These are phyloP conservation scores for Rhizoglyphus robini DNA, from an alignment of 1,140 invertebrate species.

Conservation along the genomic window DNA sequence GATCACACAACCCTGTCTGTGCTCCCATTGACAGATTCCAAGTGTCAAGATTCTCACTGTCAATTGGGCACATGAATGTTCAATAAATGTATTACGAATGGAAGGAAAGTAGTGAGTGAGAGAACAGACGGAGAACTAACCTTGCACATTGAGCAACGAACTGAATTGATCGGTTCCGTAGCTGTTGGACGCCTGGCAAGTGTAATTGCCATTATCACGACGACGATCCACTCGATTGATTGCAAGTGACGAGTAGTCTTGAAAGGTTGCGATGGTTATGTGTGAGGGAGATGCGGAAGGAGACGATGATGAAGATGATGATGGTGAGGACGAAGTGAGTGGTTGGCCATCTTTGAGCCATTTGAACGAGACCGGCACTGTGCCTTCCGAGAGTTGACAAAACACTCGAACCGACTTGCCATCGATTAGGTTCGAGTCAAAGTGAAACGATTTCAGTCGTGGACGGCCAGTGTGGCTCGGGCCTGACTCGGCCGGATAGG, in stretches of 20 bases:
- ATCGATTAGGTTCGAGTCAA: not conserved
- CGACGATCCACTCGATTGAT: slow-evolving; percentile 24
- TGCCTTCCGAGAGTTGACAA: slow-evolving; percentile 1
- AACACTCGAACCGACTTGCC: slow-evolving; percentile 12
- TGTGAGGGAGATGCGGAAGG: not conserved
- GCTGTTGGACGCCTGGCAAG: slow-evolving; percentile 34
- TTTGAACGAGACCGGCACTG: not conserved
- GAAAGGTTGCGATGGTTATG: not conserved
- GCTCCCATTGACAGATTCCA: not conserved
- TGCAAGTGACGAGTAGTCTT: slow-evolving; percentile 13
- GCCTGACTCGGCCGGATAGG: not conserved
- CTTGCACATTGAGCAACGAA: slow-evolving; percentile 3
- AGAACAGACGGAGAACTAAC: not conserved
- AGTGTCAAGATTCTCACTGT: not conserved
- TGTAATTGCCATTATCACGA: slow-evolving; percentile 37
- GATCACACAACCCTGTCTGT: not conserved
- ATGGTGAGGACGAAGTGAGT: not conserved
- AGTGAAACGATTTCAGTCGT: slow-evolving; percentile 8
- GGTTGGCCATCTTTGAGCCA: slow-evolving; percentile 14
- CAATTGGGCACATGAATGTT: not conserved
- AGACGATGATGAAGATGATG: not conserved
- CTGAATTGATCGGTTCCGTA: slow-evolving; percentile 31
- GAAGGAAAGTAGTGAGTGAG: not conserved
- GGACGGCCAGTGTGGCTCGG: not conserved
- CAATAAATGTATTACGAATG: not conserved